Percentiles rank a stretch among this genome's conserved stretches.
phyloP scores from a whole-genome alignment of 2,113 vertebrate species.

The Noturus placidus region DNA sequence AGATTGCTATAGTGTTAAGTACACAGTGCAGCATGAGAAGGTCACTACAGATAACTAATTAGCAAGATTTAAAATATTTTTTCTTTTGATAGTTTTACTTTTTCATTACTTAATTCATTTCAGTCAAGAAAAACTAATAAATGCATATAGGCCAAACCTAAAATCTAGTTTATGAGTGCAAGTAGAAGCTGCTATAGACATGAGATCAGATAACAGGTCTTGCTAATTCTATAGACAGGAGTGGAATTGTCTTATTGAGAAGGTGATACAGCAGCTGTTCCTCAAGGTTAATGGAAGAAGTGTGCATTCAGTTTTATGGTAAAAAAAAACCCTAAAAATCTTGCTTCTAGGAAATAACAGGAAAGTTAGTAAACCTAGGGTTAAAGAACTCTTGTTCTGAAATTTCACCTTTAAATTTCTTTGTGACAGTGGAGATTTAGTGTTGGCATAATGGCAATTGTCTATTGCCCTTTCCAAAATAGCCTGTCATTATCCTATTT shows the following conservation, averaged over 20 bases:
- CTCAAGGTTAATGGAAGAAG: conserved; percentile 47
- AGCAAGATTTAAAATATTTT: not conserved
- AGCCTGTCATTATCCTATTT: not conserved
- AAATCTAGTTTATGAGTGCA: not conserved
- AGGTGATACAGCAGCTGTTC: conserved; percentile 61
- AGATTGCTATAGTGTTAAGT: not conserved
- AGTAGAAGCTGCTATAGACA: not conserved
- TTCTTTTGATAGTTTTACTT: not conserved
- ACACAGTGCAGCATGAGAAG: not conserved
- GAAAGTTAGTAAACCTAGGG: not conserved
- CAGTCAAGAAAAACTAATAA: not conserved
- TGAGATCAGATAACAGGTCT: conserved; percentile 47
- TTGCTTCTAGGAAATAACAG: not conserved
- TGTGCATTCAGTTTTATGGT: conserved; percentile 24
- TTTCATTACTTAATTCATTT: not conserved
- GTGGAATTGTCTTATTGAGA: conserved; percentile 62
- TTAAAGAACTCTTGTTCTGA: not conserved
- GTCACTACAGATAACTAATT: not conserved
- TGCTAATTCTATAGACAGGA: conserved; percentile 60
- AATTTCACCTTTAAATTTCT: not conserved
- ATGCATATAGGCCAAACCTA: not conserved
- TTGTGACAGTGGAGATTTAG: not conserved
- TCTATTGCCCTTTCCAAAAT: not conserved
- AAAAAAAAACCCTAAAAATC: not conserved
- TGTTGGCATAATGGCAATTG: not conserved